Evolutionary conservation across 2,113 vertebrate species (phyloP).

Genomic region (Sisor rabdophorus): DNA sequence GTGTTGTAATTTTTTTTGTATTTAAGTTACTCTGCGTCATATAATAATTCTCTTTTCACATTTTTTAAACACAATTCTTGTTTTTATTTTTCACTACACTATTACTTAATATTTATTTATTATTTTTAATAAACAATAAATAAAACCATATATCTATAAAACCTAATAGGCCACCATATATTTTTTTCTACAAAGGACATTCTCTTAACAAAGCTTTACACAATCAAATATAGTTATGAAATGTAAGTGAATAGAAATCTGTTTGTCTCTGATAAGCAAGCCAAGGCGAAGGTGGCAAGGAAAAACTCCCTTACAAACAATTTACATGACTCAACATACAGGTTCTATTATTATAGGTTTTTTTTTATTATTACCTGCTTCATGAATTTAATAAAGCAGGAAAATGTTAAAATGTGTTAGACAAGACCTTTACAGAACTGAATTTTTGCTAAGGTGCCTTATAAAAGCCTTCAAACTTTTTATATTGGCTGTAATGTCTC

Average conservation of each 20-base stretch:
- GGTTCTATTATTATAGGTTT: no score
- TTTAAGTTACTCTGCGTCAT: background rate
- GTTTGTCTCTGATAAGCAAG: no score
- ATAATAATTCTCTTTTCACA: background rate
- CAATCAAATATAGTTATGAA: no score
- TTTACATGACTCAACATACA: background rate
- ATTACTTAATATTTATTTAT: constrained; percentile 6
- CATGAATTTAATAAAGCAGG: background rate
- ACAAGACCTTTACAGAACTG: background rate
- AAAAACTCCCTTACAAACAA: background rate
- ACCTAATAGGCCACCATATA: background rate
- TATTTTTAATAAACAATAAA: background rate
- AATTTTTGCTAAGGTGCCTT: background rate
- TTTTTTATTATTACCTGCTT: background rate
- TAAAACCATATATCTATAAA: background rate
- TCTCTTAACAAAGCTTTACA: no score
- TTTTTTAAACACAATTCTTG: background rate
- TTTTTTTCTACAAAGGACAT: no score
- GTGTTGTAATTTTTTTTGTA: no score
- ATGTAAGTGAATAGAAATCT: no score
- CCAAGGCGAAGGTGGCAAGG: background rate
- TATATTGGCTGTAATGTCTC: constrained; percentile 54
- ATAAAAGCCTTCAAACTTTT: background rate
- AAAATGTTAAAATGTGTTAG: background rate
- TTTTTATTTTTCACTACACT: background rate